phyloP scores from a whole-genome alignment of 1,140 invertebrate genomes.

The Heliconius nattereri region DNA sequence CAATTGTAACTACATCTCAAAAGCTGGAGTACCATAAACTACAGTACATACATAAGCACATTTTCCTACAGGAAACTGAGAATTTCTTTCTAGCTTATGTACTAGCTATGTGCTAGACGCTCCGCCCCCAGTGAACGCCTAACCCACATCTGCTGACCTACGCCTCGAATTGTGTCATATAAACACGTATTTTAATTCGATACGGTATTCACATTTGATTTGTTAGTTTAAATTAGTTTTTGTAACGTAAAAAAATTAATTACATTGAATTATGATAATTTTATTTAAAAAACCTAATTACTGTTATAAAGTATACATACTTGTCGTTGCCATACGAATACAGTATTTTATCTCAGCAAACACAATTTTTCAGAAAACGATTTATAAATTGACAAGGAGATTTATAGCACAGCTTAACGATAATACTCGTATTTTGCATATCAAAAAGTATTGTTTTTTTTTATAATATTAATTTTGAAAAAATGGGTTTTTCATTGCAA shows the following conservation, averaged over 20 bases:
- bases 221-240: neutral
- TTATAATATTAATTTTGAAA: neutral
- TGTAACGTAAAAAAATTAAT: neutral
- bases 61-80: constrained; percentile 44
- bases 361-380: neutral
- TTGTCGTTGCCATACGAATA: neutral
- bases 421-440: neutral
- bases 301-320: neutral
- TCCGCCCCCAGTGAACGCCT: constrained; percentile 62
- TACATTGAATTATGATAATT: too few species aligned
- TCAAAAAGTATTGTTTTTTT: neutral
- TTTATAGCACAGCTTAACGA: neutral
- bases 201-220: neutral
- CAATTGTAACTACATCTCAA: neutral
- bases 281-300: too few species aligned
- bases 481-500: too few species aligned
- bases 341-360: neutral
- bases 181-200: constrained; percentile 11
- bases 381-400: neutral
- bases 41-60: constrained; percentile 19
- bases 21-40: constrained; percentile 2
- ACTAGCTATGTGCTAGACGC: constrained; percentile 48
- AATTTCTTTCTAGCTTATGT: constrained; percentile 54
- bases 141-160: constrained; percentile 71
- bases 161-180: constrained; percentile 39